Conservation (phyloP, 2,113 vertebrate genomes). For the Erinaceus europaeus region DNA sequence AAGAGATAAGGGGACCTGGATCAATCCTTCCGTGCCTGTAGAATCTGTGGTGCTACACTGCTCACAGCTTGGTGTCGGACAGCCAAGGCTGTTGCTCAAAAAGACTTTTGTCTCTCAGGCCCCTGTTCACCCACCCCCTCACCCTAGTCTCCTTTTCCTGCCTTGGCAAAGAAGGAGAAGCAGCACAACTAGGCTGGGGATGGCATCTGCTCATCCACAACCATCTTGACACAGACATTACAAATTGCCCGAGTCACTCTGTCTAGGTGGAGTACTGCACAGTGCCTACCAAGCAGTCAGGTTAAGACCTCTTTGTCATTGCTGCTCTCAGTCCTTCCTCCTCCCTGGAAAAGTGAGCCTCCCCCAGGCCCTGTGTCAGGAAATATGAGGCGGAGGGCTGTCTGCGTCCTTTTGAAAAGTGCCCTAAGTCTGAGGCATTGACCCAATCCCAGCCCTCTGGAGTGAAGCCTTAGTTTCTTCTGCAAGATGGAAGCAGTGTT, state of each 20-base stretch:
- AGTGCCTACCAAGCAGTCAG: neutral
- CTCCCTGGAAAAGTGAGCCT: neutral
- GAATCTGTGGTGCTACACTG: neutral
- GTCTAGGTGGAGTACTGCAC: neutral
- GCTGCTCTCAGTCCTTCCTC: neutral
- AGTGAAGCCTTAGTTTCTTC: neutral
- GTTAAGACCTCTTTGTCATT: neutral
- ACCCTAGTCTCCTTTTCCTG: neutral
- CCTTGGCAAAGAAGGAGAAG: neutral
- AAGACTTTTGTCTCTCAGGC: neutral
- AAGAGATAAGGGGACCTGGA: neutral
- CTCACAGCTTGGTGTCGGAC: neutral
- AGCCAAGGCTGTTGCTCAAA: neutral
- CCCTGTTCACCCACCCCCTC: neutral
- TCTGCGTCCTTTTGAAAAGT: neutral
- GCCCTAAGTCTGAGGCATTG: neutral
- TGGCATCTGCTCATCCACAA: neutral
- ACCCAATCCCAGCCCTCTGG: neutral
- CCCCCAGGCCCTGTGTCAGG: neutral
- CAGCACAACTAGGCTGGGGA: neutral
- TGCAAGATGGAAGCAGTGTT: neutral
- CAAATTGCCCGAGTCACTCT: neutral
- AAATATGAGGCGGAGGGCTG: neutral
- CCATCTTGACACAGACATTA: accelerated
- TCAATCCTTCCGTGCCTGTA: too few species aligned